Conservation (phyloP, 2,113 vertebrate genomes). For the Labeo catla region DNA sequence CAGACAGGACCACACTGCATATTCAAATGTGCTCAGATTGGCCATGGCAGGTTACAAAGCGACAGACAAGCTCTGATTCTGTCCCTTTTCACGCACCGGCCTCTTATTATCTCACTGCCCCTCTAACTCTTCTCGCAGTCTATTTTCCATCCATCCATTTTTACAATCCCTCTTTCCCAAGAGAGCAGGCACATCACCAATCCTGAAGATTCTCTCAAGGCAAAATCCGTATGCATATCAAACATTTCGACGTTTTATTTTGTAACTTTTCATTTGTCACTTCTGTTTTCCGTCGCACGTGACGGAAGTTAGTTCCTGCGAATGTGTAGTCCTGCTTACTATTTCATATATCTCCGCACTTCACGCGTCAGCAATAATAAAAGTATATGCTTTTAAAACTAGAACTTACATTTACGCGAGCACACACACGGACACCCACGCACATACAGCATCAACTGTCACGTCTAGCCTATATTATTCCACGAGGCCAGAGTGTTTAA, state of each 20-base stretch:
- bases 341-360: conserved; percentile 55
- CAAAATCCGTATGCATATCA: conserved; percentile 57
- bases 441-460: conserved; percentile 14
- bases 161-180: conserved; percentile 74
- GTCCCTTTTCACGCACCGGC: conserved; percentile 68
- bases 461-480: conserved; percentile 4
- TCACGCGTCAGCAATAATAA: conserved; percentile 61
- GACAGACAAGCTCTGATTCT: conserved; percentile 33
- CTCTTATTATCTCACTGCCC: conserved; percentile 77
- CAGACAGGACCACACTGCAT: conserved; percentile 37
- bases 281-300: conserved; percentile 15
- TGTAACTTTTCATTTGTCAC: conserved; percentile 38
- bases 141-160: conserved; percentile 80
- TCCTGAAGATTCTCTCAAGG: conserved; percentile 74
- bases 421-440: conserved; percentile 29
- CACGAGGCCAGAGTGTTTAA: conserved; percentile 31
- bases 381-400: conserved; percentile 39
- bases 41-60: conserved; percentile 38
- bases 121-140: conserved; percentile 75
- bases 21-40: conserved; percentile 37
- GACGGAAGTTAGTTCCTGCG: conserved; percentile 44
- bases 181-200: conserved; percentile 77
- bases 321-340: conserved; percentile 60
- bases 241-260: conserved; percentile 54
- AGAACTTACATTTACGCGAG: conserved; percentile 30